phyloP scores from a whole-genome alignment of 2,888 invertebrate genomes.

The Molorchus minor region DNA sequence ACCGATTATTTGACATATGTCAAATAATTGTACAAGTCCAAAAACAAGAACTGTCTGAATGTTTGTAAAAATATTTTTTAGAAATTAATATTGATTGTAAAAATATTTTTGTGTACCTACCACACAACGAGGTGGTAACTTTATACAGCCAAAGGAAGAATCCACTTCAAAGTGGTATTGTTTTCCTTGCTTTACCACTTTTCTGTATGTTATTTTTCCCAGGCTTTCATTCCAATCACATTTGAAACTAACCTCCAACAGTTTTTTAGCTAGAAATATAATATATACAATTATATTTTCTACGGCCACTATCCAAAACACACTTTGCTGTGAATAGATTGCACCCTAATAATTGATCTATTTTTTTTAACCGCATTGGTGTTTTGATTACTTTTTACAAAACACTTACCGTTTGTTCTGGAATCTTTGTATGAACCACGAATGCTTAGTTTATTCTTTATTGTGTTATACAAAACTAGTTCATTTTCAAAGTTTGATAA shows the following conservation, averaged over 20 bases:
- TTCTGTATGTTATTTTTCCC: conserved; percentile 31
- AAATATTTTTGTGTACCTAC: too few species aligned
- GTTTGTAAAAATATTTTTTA: too few species aligned
- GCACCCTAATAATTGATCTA: too few species aligned
- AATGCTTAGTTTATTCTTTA: conserved; percentile 20
- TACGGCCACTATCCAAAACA: not conserved
- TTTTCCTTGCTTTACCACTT: conserved; percentile 34
- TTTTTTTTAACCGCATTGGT: too few species aligned
- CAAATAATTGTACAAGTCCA: too few species aligned
- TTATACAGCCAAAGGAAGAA: conserved; percentile 47
- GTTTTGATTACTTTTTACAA: too few species aligned
- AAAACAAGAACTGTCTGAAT: too few species aligned
- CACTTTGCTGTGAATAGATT: not conserved
- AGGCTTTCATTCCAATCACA: conserved; percentile 44
- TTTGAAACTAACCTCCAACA: conserved; percentile 39
- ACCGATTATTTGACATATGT: too few species aligned
- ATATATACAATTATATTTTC: not conserved
- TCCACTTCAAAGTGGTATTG: conserved; percentile 45
- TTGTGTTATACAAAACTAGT: conserved; percentile 19
- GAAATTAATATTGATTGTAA: too few species aligned
- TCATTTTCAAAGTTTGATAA: conserved; percentile 15
- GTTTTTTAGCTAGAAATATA: conserved; percentile 36
- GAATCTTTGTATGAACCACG: conserved; percentile 15
- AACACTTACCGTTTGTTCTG: too few species aligned
- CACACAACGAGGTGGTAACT: conserved; percentile 35